phyloP scores from a whole-genome alignment of 1,140 invertebrate species.

The Branchinecta lindahli region DNA sequence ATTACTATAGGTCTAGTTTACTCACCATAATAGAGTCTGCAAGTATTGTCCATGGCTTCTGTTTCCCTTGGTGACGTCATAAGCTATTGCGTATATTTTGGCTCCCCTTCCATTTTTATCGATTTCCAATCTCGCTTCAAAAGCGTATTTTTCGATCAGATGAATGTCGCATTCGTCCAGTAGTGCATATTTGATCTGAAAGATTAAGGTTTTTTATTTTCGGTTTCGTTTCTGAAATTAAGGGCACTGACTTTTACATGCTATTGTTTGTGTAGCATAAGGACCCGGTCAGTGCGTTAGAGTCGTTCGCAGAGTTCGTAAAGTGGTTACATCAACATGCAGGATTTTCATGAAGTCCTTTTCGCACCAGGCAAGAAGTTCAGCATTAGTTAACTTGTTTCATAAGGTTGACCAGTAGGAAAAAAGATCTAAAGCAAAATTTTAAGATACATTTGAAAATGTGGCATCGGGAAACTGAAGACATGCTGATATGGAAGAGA shows the following conservation, averaged over 20 bases:
- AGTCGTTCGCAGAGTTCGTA: neutral
- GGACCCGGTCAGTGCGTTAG: neutral
- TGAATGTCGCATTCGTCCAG: constrained; percentile 37
- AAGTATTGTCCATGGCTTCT: constrained; percentile 32
- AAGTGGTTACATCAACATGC: too few relatives aligned
- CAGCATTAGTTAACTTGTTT: too few relatives aligned
- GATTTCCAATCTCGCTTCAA: constrained; percentile 37
- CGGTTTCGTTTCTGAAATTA: neutral
- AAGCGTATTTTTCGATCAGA: constrained; percentile 34
- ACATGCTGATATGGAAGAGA: too few relatives aligned
- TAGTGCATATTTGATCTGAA: constrained; percentile 37
- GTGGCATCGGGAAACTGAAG: too few relatives aligned
- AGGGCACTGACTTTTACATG: neutral
- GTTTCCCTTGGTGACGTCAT: constrained; percentile 30
- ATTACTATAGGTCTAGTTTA: neutral
- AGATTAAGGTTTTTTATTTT: constrained; percentile 15
- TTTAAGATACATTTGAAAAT: too few relatives aligned
- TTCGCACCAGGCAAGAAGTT: too few relatives aligned
- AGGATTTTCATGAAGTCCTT: too few relatives aligned
- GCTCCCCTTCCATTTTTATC: constrained; percentile 39
- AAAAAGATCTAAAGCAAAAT: too few relatives aligned
- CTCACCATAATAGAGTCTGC: constrained; percentile 37
- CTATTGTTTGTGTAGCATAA: neutral
- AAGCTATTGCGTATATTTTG: constrained; percentile 35
- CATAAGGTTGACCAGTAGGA: too few relatives aligned